Conservation (phyloP, 2,113 vertebrate genomes). For the Oreochromis tanganicae region DNA sequence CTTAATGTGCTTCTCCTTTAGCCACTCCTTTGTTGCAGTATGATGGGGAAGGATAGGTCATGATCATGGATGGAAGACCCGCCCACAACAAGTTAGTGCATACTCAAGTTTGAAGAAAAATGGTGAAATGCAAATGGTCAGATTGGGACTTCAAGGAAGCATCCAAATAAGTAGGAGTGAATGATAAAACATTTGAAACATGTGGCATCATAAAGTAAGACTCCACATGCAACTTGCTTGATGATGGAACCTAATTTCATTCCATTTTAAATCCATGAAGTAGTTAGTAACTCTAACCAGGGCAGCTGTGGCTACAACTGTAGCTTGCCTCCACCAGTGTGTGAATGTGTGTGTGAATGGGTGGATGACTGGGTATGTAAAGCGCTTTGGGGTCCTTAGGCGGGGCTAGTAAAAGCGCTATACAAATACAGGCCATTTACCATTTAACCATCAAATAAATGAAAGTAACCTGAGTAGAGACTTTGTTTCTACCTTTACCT, state of each 20-base stretch:
- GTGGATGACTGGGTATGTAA: too few species aligned
- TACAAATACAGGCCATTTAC: too few species aligned
- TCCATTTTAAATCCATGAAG: background rate
- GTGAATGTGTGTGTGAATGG: too few species aligned
- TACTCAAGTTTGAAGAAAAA: background rate
- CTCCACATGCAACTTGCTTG: background rate
- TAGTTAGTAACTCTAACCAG: background rate
- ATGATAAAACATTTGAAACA: background rate
- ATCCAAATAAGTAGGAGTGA: background rate
- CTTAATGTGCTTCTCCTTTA: background rate
- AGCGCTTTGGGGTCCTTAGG: too few species aligned
- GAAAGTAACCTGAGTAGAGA: background rate
- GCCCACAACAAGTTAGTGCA: background rate
- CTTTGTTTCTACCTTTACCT: background rate
- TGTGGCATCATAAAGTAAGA: background rate
- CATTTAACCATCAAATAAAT: background rate
- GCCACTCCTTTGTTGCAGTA: background rate
- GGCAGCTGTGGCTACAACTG: too few species aligned
- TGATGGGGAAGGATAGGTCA: background rate
- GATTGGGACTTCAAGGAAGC: background rate
- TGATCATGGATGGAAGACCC: background rate
- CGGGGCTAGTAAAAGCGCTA: too few species aligned
- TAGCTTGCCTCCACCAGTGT: too few species aligned
- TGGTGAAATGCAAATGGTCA: background rate
- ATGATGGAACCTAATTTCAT: background rate